Percentiles rank a stretch among this genome's conserved stretches.
Evolutionary conservation across 2,797 vertebrate genomes (phyloP).

Genomic region (Perdix hodgsoniae): DNA sequence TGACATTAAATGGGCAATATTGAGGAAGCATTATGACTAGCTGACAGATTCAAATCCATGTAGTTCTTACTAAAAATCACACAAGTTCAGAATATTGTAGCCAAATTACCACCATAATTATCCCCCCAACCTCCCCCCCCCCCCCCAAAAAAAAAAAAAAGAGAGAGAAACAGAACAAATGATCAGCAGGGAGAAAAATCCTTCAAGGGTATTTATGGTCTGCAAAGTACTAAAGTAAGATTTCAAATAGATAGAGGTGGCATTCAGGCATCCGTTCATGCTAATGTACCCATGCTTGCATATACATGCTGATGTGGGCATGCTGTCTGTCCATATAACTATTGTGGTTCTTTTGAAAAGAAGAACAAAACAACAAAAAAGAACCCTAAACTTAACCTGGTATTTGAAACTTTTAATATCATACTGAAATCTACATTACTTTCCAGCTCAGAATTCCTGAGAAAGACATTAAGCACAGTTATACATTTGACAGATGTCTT

Average conservation of each 20-base stretch:
- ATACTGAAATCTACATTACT: background rate
- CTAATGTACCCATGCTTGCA: background rate
- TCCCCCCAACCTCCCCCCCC: too few species aligned
- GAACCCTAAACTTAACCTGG: background rate
- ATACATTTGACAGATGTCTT: background rate
- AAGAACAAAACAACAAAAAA: background rate
- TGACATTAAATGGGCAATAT: conserved; percentile 79
- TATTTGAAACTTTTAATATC: background rate
- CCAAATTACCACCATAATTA: conserved; percentile 55
- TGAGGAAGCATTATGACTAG: conserved; percentile 75
- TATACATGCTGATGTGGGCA: rapidly evolving
- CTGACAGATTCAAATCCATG: conserved; percentile 71
- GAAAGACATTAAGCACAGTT: rapidly evolving
- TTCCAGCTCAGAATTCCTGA: background rate
- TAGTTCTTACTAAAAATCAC: conserved; percentile 56
- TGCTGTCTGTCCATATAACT: rapidly evolving
- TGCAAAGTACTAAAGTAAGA: background rate
- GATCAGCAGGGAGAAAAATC: conserved; percentile 1
- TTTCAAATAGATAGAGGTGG: background rate
- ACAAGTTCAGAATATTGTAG: conserved; percentile 44
- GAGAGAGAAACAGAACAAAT: conserved; percentile 27
- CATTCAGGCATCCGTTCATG: background rate
- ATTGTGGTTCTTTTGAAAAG: background rate
- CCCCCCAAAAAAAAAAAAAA: background rate
- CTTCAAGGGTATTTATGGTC: conserved; percentile 3